Conservation (phyloP, 1,140 invertebrate species). For the Anastrepha ludens region DNA sequence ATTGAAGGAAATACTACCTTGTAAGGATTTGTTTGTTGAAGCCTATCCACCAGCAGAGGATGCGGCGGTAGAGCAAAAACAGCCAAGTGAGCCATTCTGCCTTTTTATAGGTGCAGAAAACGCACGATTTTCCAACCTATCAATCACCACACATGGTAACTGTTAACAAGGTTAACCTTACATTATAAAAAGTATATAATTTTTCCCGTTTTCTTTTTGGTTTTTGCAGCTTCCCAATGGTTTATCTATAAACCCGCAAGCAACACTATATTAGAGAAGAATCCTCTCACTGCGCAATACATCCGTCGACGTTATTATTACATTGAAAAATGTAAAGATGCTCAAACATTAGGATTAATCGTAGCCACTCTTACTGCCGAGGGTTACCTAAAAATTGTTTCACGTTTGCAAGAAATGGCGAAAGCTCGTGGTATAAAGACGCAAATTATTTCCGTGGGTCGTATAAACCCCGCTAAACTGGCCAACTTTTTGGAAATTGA, state of each 20-base stretch:
- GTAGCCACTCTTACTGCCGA: constrained; percentile 90
- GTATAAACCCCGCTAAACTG: constrained; percentile 93
- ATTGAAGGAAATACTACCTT: constrained; percentile 58
- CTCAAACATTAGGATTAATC: constrained; percentile 89
- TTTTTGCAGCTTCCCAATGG: constrained; percentile 62
- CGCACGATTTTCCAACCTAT: constrained; percentile 77
- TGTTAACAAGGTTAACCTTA: too few species aligned
- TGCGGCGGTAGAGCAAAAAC: neutral
- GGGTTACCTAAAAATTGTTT: constrained; percentile 87
- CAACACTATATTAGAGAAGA: constrained; percentile 61
- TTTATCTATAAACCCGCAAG: constrained; percentile 64
- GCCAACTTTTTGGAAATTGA: constrained; percentile 91
- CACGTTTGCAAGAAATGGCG: constrained; percentile 83
- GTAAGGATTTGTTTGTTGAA: constrained; percentile 61
- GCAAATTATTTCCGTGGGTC: constrained; percentile 94
- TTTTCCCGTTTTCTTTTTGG: neutral
- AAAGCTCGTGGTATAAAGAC: constrained; percentile 86
- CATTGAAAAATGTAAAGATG: constrained; percentile 92
- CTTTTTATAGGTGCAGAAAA: constrained; percentile 76
- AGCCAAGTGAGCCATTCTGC: constrained; percentile 63
- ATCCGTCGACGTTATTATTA: constrained; percentile 88
- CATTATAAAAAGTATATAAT: neutral
- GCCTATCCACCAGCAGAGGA: constrained; percentile 63
- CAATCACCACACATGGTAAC: constrained; percentile 74
- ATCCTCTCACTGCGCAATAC: constrained; percentile 74